Percentiles rank a stretch among this genome's conserved stretches.
These are phyloP conservation scores for Aradus depressus DNA, from an alignment of 2,888 invertebrate species.

Conservation along the genomic window DNA sequence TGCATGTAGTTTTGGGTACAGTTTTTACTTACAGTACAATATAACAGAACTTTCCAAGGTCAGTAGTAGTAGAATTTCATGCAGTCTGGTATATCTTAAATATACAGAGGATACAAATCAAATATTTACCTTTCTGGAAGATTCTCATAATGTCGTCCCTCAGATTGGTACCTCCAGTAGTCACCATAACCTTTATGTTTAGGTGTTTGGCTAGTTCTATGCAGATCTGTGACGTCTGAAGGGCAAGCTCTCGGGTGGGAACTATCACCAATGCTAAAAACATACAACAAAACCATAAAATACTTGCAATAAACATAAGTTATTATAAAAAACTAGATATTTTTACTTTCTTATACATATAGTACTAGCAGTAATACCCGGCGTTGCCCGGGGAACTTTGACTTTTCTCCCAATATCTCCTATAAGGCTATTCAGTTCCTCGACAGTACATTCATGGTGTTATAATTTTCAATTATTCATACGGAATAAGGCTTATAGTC, in stretches of 20 bases:
- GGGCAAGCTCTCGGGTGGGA: conserved; percentile 94
- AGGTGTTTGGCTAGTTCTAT: conserved; percentile 97
- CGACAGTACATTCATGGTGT: no score
- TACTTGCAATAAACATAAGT: neutral
- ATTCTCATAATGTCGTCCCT: conserved; percentile 99
- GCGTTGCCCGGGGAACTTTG: no score
- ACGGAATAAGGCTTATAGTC: no score
- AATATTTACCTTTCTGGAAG: conserved; percentile 78
- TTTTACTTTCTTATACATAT: no score
- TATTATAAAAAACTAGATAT: neutral
- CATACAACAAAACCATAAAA: conserved; percentile 15
- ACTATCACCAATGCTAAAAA: conserved; percentile 82
- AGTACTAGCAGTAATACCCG: no score
- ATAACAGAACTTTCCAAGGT: neutral
- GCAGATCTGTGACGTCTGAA: conserved; percentile 99
- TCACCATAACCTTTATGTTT: conserved; percentile 97
- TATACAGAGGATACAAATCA: no score
- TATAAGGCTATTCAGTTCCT: no score
- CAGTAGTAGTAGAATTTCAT: no score
- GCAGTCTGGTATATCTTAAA: no score
- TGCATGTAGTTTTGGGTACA: no score
- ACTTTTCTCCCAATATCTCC: no score
- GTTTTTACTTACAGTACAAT: neutral
- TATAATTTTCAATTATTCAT: no score
- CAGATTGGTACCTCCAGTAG: conserved; percentile 94